A percentile compares a stretch with the other conserved stretches of the same genome.
These are phyloP conservation scores for Teleopsis dalmanni DNA, from an alignment of 1,140 invertebrate species.

Conservation along the genomic window DNA sequence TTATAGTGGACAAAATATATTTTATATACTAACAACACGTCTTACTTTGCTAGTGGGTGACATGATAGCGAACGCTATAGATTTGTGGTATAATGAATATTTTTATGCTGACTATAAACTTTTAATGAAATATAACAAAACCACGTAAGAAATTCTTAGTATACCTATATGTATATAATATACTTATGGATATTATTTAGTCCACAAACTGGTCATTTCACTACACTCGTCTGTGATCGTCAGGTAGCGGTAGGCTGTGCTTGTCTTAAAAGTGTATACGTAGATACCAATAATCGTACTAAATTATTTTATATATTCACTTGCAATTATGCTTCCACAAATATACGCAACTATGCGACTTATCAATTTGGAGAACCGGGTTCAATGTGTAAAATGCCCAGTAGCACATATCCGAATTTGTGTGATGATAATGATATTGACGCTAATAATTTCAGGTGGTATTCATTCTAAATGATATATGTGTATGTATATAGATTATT, in stretches of 20 bases:
- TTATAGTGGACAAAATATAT: constrained; percentile 11
- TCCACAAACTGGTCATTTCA: constrained; percentile 9
- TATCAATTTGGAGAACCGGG: constrained; percentile 3
- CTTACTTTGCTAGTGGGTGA: neutral
- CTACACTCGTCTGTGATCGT: constrained; percentile 3
- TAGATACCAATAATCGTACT: neutral
- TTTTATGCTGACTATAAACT: constrained; percentile 1
- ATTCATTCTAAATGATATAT: too few relatives aligned
- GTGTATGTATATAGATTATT: too few relatives aligned
- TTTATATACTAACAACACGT: constrained; percentile 1
- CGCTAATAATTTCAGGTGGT: constrained; percentile 4
- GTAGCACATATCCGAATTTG: neutral
- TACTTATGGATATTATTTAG: neutral
- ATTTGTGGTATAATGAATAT: constrained; percentile 9
- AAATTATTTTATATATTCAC: constrained; percentile 2
- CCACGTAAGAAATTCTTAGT: neutral
- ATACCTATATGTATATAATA: neutral
- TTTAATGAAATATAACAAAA: neutral
- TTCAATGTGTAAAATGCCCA: neutral
- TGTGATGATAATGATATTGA: constrained; percentile 5
- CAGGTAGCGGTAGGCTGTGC: constrained; percentile 5
- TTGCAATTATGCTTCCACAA: constrained; percentile 9
- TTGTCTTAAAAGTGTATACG: too few relatives aligned
- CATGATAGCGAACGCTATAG: constrained; percentile 7
- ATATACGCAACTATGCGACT: neutral